Percentiles rank a stretch among this genome's conserved stretches.
phyloP scores from a whole-genome alignment of 1,140 invertebrate genomes.

The Lasaia peninsularis region DNA sequence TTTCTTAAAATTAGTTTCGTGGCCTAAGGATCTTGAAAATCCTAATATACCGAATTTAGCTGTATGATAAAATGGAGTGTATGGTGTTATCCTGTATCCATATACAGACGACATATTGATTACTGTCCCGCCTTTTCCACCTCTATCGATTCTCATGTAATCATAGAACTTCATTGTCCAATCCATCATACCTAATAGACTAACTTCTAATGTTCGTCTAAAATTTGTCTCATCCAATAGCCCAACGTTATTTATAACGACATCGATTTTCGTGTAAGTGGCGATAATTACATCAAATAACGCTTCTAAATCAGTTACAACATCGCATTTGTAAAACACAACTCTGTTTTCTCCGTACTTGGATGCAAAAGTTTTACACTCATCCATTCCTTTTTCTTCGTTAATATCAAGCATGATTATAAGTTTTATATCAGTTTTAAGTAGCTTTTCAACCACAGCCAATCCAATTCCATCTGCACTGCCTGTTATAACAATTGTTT shows the following conservation, averaged over 20 bases:
- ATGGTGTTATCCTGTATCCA: slow-evolving; percentile 78
- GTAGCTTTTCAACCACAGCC: slow-evolving; percentile 37
- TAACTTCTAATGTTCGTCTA: slow-evolving; percentile 51
- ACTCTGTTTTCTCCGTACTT: slow-evolving; percentile 69
- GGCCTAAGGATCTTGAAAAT: slow-evolving; percentile 74
- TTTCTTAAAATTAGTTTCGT: slow-evolving; percentile 74
- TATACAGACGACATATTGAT: slow-evolving; percentile 81
- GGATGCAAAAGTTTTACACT: slow-evolving; percentile 49
- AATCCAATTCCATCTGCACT: slow-evolving; percentile 38
- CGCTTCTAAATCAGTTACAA: slow-evolving; percentile 66
- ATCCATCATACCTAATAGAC: slow-evolving; percentile 48
- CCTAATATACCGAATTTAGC: slow-evolving; percentile 81
- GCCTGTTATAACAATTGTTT: slow-evolving; percentile 40
- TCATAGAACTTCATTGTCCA: slow-evolving; percentile 52
- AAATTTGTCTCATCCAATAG: slow-evolving; percentile 77
- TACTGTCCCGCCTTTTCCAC: slow-evolving; percentile 80
- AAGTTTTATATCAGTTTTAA: slow-evolving; percentile 35
- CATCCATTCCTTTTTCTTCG: slow-evolving; percentile 41
- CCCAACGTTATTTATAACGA: slow-evolving; percentile 81
- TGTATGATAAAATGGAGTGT: slow-evolving; percentile 81
- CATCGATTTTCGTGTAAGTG: slow-evolving; percentile 74
- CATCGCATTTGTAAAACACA: slow-evolving; percentile 72
- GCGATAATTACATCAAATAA: slow-evolving; percentile 57
- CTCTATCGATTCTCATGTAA: slow-evolving; percentile 79
- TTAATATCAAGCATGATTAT: slow-evolving; percentile 61